Base-by-base conservation (phyloP, 2,888 invertebrate species). In the Leptopilina syphax region DNA sequence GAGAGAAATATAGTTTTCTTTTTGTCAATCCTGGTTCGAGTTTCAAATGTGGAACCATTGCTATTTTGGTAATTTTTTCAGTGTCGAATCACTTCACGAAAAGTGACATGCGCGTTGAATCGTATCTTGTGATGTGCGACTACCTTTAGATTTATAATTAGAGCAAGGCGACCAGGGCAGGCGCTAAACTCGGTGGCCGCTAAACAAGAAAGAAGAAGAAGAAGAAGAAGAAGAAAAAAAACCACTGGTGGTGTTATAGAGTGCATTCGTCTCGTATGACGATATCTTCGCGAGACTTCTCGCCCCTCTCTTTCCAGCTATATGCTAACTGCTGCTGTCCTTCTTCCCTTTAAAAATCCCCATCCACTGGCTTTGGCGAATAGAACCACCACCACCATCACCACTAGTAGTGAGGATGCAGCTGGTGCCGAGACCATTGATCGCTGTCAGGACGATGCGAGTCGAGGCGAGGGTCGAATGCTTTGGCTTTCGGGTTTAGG, bases 371-470 rank as follows among this genome's bases (percentile, higher is more conserved):
- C 41, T 78, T 67, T 60, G 27, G 10, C 18, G 3, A 66, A 18
- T 3, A 9, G 18, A 18, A 18, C 18, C 18, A 50, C 50, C 50
- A 50, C 50, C 50, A 50, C 50, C 50, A 50, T 3, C 50, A 68
- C 68, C 70, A 63, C 44, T 44, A 44, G 3, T 18, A 41, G 60
- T 60, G 54, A 67, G 66, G 63, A 70, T 70, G 63, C 67, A 68
- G 67, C 67, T 67, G 63, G 66, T 68, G 67, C 41, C 12, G 66
- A 79, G 67, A 76, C 77, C 77, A 77, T 79, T 79, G 77, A 77
- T 79, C 77, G 79, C 10, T 79, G 50, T 76, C 76, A 79, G 70
- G 68, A 70, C 77, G 76, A 77, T 63, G 77, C 70, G 77, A 77
- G 65, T 77, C 77, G 76, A 77, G 50, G 77, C 77, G 77, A 77